Conservation (phyloP, 2,113 vertebrate genomes). For the Chloebia gouldiae region DNA sequence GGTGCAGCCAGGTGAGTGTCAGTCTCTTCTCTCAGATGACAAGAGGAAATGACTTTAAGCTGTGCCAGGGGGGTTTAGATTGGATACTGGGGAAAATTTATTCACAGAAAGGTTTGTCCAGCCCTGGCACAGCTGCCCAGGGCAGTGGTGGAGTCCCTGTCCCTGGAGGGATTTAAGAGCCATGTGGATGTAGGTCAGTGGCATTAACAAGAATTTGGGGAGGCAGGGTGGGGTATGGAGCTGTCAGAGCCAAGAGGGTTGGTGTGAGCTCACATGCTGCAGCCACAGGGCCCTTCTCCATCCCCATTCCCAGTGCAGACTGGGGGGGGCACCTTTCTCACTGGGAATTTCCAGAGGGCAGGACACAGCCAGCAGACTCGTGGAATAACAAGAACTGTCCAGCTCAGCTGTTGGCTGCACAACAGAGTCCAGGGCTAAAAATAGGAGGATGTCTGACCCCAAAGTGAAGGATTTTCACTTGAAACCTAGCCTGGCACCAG, state of each 20-base stretch:
- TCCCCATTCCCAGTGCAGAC: not conserved
- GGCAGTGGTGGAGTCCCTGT: not conserved
- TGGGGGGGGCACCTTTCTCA: not conserved
- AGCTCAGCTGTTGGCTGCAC: not conserved
- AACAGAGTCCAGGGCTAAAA: constrained; percentile 40
- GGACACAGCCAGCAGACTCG: not conserved
- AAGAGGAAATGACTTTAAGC: not conserved
- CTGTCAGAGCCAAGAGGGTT: not conserved
- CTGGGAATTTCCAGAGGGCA: not conserved
- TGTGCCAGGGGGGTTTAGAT: not conserved
- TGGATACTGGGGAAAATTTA: not conserved
- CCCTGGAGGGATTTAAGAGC: not conserved
- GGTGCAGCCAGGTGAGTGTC: not conserved
- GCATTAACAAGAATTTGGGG: not conserved
- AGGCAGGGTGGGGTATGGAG: not conserved
- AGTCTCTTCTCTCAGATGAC: not conserved
- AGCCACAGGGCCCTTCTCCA: not conserved
- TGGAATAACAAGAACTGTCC: not conserved
- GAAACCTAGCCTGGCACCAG: not conserved
- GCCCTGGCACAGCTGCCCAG: not conserved
- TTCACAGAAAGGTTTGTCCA: not conserved
- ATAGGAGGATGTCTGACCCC: constrained; percentile 34
- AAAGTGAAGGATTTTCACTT: constrained; percentile 29
- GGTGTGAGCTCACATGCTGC: not conserved
- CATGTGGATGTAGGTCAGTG: fast-evolving